phyloP scores from a whole-genome alignment of 2,797 vertebrate species.

The Acipenser transmontanus region DNA sequence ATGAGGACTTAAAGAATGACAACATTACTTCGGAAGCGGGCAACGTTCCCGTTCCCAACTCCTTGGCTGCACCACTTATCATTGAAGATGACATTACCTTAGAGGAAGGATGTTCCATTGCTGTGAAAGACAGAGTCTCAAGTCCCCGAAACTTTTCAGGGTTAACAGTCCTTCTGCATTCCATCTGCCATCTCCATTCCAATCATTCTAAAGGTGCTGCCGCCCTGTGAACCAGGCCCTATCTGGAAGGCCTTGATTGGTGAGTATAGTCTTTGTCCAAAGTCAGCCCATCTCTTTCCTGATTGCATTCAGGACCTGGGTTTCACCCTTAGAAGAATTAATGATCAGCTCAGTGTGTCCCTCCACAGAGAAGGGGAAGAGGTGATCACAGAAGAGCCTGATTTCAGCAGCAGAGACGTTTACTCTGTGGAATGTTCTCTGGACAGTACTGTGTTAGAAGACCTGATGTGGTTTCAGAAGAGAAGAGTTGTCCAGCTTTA shows the following conservation, averaged over 20 bases:
- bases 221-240: conserved; percentile 38
- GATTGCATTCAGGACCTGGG: conserved; percentile 43
- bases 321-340: conserved; percentile 65
- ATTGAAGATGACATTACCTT: conserved; percentile 34
- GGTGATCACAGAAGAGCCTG: conserved; percentile 30
- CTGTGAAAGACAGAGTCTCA: neutral
- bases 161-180: conserved; percentile 30
- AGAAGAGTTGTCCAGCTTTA: conserved; percentile 79
- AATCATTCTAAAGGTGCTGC: conserved; percentile 55
- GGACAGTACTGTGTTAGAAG: conserved; percentile 65
- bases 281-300: conserved; percentile 30
- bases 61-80: conserved; percentile 31
- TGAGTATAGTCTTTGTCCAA: conserved; percentile 66
- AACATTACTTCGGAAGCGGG: conserved; percentile 38
- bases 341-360: conserved; percentile 61
- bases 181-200: conserved; percentile 44
- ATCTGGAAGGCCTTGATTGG: conserved; percentile 79
- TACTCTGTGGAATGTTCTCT: conserved; percentile 64
- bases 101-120: conserved; percentile 31
- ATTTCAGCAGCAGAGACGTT: conserved; percentile 32
- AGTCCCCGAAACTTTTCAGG: neutral
- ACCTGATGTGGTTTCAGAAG: conserved; percentile 89
- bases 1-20: conserved; percentile 74
- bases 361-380: conserved; percentile 49
- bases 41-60: conserved; percentile 30